Percentiles rank a stretch among this genome's conserved stretches.
Conservation (phyloP, 1,140 invertebrate genomes). For the Branchinecta lindahli region DNA sequence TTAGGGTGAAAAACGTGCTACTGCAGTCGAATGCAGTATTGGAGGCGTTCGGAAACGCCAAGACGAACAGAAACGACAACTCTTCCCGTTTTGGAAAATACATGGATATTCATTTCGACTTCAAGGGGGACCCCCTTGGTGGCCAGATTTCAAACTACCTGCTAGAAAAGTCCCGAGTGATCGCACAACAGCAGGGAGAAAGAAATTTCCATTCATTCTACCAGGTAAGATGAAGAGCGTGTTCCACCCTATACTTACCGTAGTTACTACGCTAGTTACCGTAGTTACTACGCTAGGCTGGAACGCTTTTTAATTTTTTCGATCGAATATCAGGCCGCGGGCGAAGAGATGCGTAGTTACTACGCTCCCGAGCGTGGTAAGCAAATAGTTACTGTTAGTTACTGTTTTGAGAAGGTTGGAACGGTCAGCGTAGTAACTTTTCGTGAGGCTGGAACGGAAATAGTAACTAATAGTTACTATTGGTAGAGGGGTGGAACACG, state of each 20-base stretch:
- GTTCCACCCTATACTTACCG: no score
- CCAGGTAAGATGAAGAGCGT: conserved; percentile 64
- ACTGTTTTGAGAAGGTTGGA: no score
- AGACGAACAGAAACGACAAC: conserved; percentile 94
- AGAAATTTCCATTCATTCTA: conserved; percentile 97
- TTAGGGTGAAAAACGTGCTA: conserved; percentile 87
- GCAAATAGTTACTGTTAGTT: no score
- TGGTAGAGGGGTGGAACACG: no score
- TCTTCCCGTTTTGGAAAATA: conserved; percentile 96
- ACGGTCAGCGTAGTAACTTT: no score
- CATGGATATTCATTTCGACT: conserved; percentile 99
- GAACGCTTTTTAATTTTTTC: background rate
- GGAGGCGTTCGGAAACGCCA: conserved; percentile 94
- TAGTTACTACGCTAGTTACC: no score
- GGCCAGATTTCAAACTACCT: conserved; percentile 93
- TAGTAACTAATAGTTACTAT: no score
- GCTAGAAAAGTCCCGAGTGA: conserved; percentile 88
- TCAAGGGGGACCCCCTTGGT: conserved; percentile 90
- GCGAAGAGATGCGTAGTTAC: no score
- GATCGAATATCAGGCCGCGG: no score
- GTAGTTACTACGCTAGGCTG: no score
- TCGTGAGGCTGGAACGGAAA: no score
- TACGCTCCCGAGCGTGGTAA: no score
- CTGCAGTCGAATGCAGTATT: conserved; percentile 89
- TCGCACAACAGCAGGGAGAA: conserved; percentile 80